phyloP scores from a whole-genome alignment of 2,888 invertebrate species.

The Dryococelus australis region DNA sequence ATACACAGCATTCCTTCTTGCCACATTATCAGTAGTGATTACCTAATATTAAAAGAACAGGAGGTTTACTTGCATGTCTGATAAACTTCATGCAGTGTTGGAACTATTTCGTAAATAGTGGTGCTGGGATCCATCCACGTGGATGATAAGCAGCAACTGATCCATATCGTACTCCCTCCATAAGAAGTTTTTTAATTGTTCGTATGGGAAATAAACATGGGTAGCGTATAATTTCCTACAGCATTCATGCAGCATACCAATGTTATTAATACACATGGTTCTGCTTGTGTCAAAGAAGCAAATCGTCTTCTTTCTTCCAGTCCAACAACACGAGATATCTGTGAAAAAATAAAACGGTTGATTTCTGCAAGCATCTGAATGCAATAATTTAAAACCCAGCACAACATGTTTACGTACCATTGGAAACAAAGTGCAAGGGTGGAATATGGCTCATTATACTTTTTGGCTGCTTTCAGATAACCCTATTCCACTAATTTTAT shows the following conservation, averaged over 20 bases:
- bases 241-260: conserved; percentile 35
- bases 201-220: conserved; percentile 30
- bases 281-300: conserved; percentile 25
- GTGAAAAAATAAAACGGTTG: background rate
- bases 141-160: conserved; percentile 28
- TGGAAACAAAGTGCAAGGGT: background rate
- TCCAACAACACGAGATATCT: conserved; percentile 32
- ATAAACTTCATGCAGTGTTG: background rate
- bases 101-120: conserved; percentile 33
- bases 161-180: conserved; percentile 25
- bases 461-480: conserved; percentile 18
- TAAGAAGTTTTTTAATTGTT: conserved; percentile 25
- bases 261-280: conserved; percentile 29
- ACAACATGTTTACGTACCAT: too few species aligned
- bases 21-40: conserved; percentile 33
- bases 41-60: conserved; percentile 29
- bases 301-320: conserved; percentile 30
- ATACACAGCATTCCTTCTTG: conserved; percentile 28
- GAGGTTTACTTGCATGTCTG: conserved; percentile 17
- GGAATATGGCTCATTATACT: background rate
- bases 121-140: conserved; percentile 29
- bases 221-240: conserved; percentile 24
- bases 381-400: too few species aligned
- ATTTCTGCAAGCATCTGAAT: too few species aligned
- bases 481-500: background rate